phyloP scores from a whole-genome alignment of 2,797 vertebrate genomes.

The Podarcis lilfordi region DNA sequence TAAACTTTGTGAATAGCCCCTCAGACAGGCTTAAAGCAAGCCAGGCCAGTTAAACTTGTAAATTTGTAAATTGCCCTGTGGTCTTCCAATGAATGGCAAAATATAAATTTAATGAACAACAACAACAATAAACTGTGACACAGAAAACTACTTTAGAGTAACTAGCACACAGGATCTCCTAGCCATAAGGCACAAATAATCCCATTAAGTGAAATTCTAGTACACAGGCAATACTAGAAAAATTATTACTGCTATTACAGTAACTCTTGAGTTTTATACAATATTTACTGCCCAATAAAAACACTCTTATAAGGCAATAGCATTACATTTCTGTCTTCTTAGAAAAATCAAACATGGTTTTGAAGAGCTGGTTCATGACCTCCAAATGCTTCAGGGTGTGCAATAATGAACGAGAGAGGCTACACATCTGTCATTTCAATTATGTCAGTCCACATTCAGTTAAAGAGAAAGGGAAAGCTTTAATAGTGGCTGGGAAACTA shows the following conservation, averaged over 20 bases:
- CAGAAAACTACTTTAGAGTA: not conserved
- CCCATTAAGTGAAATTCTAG: not conserved
- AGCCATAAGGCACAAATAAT: not conserved
- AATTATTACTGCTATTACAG: not conserved
- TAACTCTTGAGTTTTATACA: not conserved
- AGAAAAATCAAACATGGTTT: not conserved
- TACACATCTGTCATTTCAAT: conserved; percentile 5
- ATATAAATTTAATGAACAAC: too few relatives aligned
- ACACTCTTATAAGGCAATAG: not conserved
- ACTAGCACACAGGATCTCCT: not conserved
- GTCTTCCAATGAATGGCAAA: too few relatives aligned
- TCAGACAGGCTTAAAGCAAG: not conserved
- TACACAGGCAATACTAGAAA: not conserved
- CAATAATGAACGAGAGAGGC: not conserved
- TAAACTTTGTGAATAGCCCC: not conserved
- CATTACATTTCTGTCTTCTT: not conserved
- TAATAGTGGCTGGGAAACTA: not conserved
- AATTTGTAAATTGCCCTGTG: too few relatives aligned
- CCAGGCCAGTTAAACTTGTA: not conserved
- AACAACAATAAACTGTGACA: not conserved
- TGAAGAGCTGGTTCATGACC: not conserved
- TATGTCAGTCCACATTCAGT: not conserved
- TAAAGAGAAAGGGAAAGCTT: conserved; percentile 1
- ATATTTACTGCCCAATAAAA: conserved; percentile 11
- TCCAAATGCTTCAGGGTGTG: not conserved